Evolutionary conservation across 2,113 vertebrate genomes (phyloP), one percentile per base, ranked within the genome.

Genomic region (Callospermophilus lateralis): DNA sequence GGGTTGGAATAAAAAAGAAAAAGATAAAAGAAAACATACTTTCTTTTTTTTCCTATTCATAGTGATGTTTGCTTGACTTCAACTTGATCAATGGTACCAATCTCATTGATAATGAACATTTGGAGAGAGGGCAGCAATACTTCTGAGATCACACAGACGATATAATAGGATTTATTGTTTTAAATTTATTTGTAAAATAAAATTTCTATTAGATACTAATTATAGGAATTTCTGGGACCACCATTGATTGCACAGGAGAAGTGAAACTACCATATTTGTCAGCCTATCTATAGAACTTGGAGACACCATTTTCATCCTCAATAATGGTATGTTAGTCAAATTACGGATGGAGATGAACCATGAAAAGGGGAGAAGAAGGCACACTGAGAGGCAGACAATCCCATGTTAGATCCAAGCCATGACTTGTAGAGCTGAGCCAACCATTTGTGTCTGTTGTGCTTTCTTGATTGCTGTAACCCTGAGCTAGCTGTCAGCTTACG

Each of bases 151-250:
- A 11, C 30, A 67, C 34, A 67, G 79, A 80, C 84, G 45, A 11
- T 28, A 2, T 37, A 81, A 70, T 28, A 85, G 20, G 34, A 87
- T 88, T 96, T 93, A n/a, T 32, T 86, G 37, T 76, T 80, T 84
- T 63, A 77, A 91, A 93, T 86, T 84, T 88, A 90, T 83, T 93
- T 79, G 68, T 72, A 95, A 95, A 92, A 72, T 74, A 89, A 91
- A 76, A 89, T 87, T 91, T 94, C 70, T 61, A n/a, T 72, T 77
- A 63, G 32, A 84, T 70, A 12, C 73, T 81, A 76, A 70, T 51
- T 68, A 17, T 30, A 58, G 53, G 51, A 76, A 79, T 94, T 68
- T 93, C 70, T 65, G 93, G 72, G 61, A 92, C 9, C 58, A 39
- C n/a, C n/a, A 61, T 53, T 81, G n/a, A 84, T 79, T 91, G 83